Evolutionary conservation across 2,113 vertebrate genomes (phyloP).

Genomic region (Mormyrus lacerda): DNA sequence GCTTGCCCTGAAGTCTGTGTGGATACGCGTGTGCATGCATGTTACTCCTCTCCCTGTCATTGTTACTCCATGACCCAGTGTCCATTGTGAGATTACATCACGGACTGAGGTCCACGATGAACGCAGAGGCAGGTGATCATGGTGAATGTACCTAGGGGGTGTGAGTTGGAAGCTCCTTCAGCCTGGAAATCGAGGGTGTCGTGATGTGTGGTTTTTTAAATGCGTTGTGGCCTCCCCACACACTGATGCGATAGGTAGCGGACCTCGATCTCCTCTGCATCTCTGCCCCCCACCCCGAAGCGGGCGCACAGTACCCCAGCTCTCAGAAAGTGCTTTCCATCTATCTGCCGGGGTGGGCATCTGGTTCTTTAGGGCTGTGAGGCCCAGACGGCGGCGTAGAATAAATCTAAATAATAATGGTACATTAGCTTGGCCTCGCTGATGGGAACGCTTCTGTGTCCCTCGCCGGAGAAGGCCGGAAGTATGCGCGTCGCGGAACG

Average conservation of each 20-base stretch:
- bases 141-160: background rate
- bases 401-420: constrained; percentile 29
- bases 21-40: background rate
- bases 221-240: background rate
- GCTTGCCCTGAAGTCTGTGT: background rate
- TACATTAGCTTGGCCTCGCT: constrained; percentile 20
- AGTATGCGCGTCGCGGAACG: constrained; percentile 26
- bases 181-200: background rate
- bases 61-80: background rate
- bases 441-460: background rate
- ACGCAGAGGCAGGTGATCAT: background rate
- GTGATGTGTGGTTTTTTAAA: background rate
- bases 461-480: constrained; percentile 26
- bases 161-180: background rate
- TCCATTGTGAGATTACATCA: background rate
- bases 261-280: background rate
- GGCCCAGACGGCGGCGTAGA: background rate
- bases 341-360: background rate
- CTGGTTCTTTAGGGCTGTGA: constrained; percentile 10
- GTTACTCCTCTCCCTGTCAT: background rate
- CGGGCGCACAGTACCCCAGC: background rate
- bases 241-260: background rate
- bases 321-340: background rate
- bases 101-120: background rate
- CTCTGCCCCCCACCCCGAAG: background rate